Conservation (phyloP, 2,797 vertebrate genomes). For the Podarcis siculus region DNA sequence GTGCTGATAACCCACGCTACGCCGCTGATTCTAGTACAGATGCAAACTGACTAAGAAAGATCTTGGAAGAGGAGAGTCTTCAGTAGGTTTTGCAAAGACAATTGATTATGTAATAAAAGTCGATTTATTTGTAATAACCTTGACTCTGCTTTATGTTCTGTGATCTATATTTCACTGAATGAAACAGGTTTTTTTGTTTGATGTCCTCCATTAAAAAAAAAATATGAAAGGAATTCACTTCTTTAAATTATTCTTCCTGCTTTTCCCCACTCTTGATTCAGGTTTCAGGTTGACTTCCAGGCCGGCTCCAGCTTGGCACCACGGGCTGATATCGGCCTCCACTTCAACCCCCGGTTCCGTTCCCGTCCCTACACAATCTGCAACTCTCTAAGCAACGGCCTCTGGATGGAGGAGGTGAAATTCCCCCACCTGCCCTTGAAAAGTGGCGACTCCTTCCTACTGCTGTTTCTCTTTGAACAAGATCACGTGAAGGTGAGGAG, state of each 20-base stretch:
- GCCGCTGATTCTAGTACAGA: no score
- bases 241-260: no score
- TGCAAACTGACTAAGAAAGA: neutral
- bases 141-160: no score
- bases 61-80: neutral
- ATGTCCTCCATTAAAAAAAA: neutral
- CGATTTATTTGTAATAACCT: no score
- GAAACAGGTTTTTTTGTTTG: neutral
- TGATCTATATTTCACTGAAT: no score
- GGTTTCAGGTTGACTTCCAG: conserved; percentile 75
- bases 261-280: neutral
- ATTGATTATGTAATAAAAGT: no score
- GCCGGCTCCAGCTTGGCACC: conserved; percentile 69
- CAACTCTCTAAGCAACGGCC: conserved; percentile 48
- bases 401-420: conserved; percentile 62
- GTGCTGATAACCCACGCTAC: no score
- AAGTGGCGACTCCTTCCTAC: conserved; percentile 57
- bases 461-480: conserved; percentile 67
- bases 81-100: no score
- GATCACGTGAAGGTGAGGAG: conserved; percentile 70
- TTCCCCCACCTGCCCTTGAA: conserved; percentile 54
- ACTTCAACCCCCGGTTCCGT: conserved; percentile 74
- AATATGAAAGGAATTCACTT: neutral
- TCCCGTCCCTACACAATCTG: conserved; percentile 59
- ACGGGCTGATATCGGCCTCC: conserved; percentile 66